Conservation (phyloP, 2,888 invertebrate species). For the Autographa pulchrina region DNA sequence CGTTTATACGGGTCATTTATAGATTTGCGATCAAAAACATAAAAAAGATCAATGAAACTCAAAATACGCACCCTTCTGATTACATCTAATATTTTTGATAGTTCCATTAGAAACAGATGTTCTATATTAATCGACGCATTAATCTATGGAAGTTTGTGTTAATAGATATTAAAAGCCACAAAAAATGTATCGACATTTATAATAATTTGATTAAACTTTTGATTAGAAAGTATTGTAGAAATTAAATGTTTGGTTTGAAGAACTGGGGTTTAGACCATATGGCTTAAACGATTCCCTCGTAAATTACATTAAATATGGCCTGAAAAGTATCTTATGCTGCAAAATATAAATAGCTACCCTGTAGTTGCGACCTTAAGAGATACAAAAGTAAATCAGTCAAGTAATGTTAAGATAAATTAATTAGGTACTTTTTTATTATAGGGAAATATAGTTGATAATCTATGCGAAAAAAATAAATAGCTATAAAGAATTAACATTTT, state of each 20-base stretch:
- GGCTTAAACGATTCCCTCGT: too few species aligned
- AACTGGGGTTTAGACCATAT: neutral
- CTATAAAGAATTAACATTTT: too few species aligned
- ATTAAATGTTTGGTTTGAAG: neutral
- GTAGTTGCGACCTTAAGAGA: too few species aligned
- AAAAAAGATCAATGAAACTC: slow-evolving; percentile 33
- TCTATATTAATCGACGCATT: slow-evolving; percentile 71
- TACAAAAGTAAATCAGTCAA: too few species aligned
- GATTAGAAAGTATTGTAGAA: slow-evolving; percentile 1
- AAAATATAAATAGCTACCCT: too few species aligned
- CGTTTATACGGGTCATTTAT: slow-evolving; percentile 1
- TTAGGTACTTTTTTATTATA: too few species aligned
- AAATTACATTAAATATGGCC: too few species aligned
- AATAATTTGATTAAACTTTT: slow-evolving; percentile 30
- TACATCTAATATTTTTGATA: slow-evolving; percentile 69
- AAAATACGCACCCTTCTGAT: slow-evolving; percentile 62
- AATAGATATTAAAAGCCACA: slow-evolving; percentile 40
- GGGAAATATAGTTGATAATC: too few species aligned
- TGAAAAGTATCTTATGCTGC: too few species aligned
- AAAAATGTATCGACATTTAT: slow-evolving; percentile 21
- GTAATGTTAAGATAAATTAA: too few species aligned
- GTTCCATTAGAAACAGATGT: slow-evolving; percentile 78
- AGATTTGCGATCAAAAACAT: slow-evolving; percentile 6
- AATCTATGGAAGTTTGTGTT: slow-evolving; percentile 61
- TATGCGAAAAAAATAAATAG: too few species aligned